Conservation (phyloP, 1,140 invertebrate species). For the Ceratoteleas bidentatus region DNA sequence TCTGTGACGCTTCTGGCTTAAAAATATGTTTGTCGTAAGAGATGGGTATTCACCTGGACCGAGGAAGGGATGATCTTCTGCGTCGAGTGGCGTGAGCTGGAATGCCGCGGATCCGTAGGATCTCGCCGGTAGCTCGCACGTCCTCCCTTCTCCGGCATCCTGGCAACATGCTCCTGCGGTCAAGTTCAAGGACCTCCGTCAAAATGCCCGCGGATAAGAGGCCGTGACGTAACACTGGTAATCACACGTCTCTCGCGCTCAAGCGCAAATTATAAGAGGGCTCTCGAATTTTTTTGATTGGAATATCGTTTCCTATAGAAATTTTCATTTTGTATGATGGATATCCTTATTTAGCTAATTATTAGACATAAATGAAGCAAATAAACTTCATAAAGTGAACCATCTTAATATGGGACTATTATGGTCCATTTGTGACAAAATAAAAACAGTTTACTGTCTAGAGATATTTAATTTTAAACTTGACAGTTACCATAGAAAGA, state of each 20-base stretch:
- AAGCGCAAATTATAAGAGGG: background rate
- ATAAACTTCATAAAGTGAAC: too few species aligned
- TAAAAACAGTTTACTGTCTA: too few species aligned
- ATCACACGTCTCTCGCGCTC: background rate
- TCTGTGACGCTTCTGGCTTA: background rate
- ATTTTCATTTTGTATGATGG: background rate
- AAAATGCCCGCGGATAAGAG: slow-evolving; percentile 4
- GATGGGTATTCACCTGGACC: slow-evolving; percentile 6
- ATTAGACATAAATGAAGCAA: too few species aligned
- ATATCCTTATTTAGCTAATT: too few species aligned
- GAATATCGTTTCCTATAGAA: background rate
- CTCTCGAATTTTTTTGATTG: background rate
- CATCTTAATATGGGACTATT: too few species aligned
- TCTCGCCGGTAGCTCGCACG: slow-evolving; percentile 19
- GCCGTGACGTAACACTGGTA: slow-evolving; percentile 17
- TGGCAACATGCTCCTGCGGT: slow-evolving; percentile 10
- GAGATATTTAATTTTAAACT: too few species aligned
- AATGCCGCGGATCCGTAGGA: slow-evolving; percentile 30
- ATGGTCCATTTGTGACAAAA: too few species aligned
- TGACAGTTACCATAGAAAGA: too few species aligned
- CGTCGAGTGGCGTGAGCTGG: slow-evolving; percentile 16
- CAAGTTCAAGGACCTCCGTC: slow-evolving; percentile 41
- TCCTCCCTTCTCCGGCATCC: slow-evolving; percentile 16
- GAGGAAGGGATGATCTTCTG: slow-evolving; percentile 17
- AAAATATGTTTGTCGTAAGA: background rate